phyloP scores from a whole-genome alignment of 37 sponge, comb jelly and placozoan genomes.

The Mnemiopsis leidyi region DNA sequence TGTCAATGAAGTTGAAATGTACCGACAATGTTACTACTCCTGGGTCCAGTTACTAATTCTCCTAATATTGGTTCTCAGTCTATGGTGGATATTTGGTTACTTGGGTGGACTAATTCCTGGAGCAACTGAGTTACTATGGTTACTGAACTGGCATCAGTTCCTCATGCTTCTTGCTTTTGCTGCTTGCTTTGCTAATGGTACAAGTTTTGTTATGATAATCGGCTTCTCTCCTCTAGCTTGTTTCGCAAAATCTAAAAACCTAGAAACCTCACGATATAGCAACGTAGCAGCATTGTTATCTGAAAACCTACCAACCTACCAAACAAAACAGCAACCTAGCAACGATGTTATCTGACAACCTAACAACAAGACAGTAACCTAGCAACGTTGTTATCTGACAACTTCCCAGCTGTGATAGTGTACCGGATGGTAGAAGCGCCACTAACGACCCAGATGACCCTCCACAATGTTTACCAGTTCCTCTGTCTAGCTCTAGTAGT shows the following conservation, averaged over 20 bases:
- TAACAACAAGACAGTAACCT: background rate
- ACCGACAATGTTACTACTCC: background rate
- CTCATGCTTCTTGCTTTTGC: background rate
- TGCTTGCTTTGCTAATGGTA: background rate
- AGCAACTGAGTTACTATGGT: constrained; percentile 6
- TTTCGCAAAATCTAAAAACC: no score
- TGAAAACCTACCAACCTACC: background rate
- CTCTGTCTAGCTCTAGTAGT: background rate
- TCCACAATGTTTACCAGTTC: background rate
- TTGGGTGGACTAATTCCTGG: background rate
- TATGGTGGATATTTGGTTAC: background rate
- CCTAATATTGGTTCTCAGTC: background rate
- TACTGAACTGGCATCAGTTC: constrained; percentile 5
- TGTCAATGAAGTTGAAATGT: background rate
- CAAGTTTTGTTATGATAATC: background rate
- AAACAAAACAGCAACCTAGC: background rate
- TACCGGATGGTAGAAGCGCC: constrained; percentile 10
- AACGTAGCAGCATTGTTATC: no score
- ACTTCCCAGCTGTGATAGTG: background rate
- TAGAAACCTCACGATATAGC: no score
- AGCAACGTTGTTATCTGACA: background rate
- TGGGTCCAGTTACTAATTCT: background rate
- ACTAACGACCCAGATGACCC: background rate
- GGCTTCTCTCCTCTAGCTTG: background rate
- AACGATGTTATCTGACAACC: background rate